Evolutionary conservation across 2,113 vertebrate genomes (phyloP).

Genomic region (Rhabdomys dilectus): DNA sequence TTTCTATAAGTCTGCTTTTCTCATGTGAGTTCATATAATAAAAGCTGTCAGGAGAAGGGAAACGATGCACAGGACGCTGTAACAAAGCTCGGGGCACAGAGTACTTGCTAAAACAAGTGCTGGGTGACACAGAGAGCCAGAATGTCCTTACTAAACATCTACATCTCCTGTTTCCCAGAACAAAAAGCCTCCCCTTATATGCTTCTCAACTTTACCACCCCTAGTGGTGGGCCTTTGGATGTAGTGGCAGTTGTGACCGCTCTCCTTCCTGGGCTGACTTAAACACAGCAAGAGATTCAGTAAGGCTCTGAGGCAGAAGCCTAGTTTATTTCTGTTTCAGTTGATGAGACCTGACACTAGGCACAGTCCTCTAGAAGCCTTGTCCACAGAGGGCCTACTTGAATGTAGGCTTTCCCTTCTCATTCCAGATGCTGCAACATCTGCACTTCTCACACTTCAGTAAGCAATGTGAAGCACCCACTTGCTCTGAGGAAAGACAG

Average conservation of each 20-base stretch:
- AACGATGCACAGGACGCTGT: neutral
- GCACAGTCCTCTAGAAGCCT: neutral
- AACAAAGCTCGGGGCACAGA: neutral
- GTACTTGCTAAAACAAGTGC: neutral
- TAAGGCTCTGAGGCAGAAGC: neutral
- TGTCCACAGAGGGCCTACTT: neutral
- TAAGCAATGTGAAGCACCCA: neutral
- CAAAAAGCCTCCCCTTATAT: neutral
- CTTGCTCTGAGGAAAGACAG: neutral
- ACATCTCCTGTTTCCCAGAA: neutral
- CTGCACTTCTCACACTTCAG: neutral
- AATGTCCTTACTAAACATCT: neutral
- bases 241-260: neutral
- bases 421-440: no score
- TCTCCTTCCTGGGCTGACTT: neutral
- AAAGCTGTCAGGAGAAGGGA: neutral
- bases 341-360: neutral
- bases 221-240: fast-evolving
- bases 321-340: neutral
- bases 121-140: neutral
- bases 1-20: neutral
- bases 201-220: neutral
- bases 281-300: neutral
- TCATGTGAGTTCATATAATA: neutral
- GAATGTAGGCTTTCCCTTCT: neutral